phyloP scores from a whole-genome alignment of 2,113 vertebrate species.

The Malaclemys terrapin region DNA sequence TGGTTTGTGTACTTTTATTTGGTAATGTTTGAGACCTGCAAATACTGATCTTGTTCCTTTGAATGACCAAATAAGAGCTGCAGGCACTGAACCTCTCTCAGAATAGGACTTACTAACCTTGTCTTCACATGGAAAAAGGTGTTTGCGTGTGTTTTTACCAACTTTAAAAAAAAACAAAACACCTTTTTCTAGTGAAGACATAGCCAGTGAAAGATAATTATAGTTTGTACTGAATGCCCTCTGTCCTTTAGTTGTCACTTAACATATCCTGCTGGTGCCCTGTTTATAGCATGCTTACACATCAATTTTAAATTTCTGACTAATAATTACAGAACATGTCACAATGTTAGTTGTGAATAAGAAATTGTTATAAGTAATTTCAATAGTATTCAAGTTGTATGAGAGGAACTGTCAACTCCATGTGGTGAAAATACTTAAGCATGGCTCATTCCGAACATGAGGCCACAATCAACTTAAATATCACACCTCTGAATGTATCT shows the following conservation, averaged over 20 bases:
- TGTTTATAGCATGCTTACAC: neutral
- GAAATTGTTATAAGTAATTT: neutral
- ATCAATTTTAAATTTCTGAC: neutral
- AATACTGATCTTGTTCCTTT: neutral
- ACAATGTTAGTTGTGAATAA: neutral
- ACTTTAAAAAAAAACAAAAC: neutral
- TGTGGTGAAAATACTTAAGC: neutral
- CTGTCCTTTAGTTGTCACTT: neutral
- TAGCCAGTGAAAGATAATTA: neutral
- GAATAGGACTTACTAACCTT: neutral
- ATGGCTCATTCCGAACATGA: neutral
- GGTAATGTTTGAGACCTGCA: neutral
- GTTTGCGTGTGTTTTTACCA: neutral
- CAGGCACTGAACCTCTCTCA: accelerated
- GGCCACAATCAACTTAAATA: neutral
- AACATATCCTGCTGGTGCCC: neutral
- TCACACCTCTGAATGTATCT: neutral
- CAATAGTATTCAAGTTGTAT: neutral
- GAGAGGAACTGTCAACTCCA: neutral
- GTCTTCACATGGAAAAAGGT: neutral
- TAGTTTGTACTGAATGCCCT: neutral
- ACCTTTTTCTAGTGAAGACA: neutral
- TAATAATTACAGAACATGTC: neutral
- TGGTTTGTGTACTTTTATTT: neutral
- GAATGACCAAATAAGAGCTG: neutral